These are phyloP conservation scores for Chelon auratus DNA, from an alignment of 2,797 vertebrate genomes.

Conservation along the genomic window DNA sequence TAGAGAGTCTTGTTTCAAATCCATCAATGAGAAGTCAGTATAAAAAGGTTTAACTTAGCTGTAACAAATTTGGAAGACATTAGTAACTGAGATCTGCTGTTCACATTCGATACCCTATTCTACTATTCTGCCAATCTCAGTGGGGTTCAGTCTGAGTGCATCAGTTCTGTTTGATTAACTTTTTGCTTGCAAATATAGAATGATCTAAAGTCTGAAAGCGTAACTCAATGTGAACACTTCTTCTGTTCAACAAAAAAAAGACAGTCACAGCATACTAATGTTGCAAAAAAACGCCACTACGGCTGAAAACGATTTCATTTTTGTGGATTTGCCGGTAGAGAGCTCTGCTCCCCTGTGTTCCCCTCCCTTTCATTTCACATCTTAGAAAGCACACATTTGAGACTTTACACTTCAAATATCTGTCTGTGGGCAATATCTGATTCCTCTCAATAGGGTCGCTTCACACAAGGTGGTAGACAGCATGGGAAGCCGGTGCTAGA, in stretches of 20 bases:
- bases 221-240: background rate
- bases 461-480: slow-evolving; percentile 17
- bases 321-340: slow-evolving; percentile 21
- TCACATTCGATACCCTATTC: background rate
- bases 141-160: background rate
- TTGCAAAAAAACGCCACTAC: background rate
- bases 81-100: background rate
- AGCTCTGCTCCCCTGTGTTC: slow-evolving; percentile 1
- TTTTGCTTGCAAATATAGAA: background rate
- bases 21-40: background rate
- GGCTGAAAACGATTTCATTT: slow-evolving; percentile 31
- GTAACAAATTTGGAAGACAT: background rate
- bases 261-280: background rate
- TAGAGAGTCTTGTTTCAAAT: background rate
- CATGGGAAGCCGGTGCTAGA: background rate
- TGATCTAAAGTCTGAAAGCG: background rate
- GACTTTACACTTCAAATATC: slow-evolving; percentile 26
- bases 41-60: background rate
- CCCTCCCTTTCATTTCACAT: slow-evolving; percentile 25
- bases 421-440: slow-evolving; percentile 34
- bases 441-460: slow-evolving; percentile 15
- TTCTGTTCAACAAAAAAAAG: slow-evolving; percentile 9
- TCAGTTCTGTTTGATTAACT: slow-evolving; percentile 24
- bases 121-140: background rate
- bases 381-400: slow-evolving; percentile 26